phyloP scores from a whole-genome alignment of 2,888 invertebrate genomes.

The Cryptosula pallasiana region DNA sequence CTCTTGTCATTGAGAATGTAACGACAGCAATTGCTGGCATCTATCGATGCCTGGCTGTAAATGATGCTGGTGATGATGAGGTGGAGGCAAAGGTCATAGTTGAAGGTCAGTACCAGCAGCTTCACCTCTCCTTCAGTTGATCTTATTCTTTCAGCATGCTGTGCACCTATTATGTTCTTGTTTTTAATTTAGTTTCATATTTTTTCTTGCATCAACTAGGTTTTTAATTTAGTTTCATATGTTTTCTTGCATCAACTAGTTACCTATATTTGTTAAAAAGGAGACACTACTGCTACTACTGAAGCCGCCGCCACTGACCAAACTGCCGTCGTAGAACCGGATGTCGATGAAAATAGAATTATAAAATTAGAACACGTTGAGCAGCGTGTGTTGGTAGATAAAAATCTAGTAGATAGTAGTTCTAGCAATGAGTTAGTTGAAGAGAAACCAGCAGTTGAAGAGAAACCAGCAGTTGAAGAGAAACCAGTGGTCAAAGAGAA shows the following conservation, averaged over 20 bases:
- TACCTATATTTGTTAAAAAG: not conserved
- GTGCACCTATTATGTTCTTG: too few species aligned
- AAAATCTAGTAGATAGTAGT: too few species aligned
- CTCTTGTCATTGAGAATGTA: slow-evolving; percentile 37
- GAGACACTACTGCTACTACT: not conserved
- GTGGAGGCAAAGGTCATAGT: slow-evolving; percentile 63
- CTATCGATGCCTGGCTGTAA: slow-evolving; percentile 31
- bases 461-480: not conserved
- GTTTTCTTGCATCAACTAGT: too few species aligned
- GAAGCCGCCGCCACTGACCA: not conserved
- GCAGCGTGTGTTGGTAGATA: too few species aligned
- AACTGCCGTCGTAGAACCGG: not conserved
- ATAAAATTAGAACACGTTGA: not conserved
- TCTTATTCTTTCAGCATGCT: too few species aligned
- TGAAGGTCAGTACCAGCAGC: slow-evolving; percentile 64
- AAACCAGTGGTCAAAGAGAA: not conserved
- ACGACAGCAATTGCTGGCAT: slow-evolving; percentile 26
- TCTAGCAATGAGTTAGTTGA: too few species aligned
- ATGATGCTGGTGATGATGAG: slow-evolving; percentile 29
- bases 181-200: too few species aligned
- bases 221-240: too few species aligned
- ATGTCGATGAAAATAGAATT: not conserved
- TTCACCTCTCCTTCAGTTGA: too few species aligned
- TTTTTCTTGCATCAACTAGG: too few species aligned
- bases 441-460: not conserved